Base-by-base conservation (phyloP, 1,140 invertebrate genomes). In the Pseudobourletiella spinata region DNA sequence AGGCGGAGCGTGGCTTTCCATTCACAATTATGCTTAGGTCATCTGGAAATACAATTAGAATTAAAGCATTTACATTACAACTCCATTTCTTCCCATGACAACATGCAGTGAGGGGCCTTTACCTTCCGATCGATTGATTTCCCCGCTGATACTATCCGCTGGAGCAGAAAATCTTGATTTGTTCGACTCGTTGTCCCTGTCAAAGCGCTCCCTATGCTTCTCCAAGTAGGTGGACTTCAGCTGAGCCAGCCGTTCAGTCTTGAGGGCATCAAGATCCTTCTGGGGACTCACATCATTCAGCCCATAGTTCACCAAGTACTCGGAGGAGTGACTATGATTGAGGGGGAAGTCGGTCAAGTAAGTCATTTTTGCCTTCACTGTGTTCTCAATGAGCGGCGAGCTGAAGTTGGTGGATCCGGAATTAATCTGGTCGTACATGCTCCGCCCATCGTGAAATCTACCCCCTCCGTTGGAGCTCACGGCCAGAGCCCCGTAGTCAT, bases 181-280 rank as follows among this genome's bases (percentile, higher is more conserved):
- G 15, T 39, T 43, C 16, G 22, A 25, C 24, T 48, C 52, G 20
- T 18, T 39, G 39, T 57, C 55, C 16, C 16, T 3, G 32, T 65
- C 58, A 20, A 48, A 29, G 46, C 59, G 30, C 8, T 59, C 63
- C 28, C 51, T 51, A 22, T 63, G 51, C 51, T 65, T 68, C 24
- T 68, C 67, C 26, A 65, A 63, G 58, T 64, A 69, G 14, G 70
- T 66, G 50, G 62, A 61, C 44, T 71, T 71, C 18, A 71, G 59
- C 15, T 62, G 59, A 18, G 67, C 67, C n/a, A 71, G 39, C 29
- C 70, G 29, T 62, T 71, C 70, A 63, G 65, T 69, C 51, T 69
- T 66, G 26, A 67, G 25, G 22, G 67, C 50, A 26, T 54, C 57
- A 20, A 68, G 22, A 26, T 68, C 67, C 58, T 68, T 32, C 16